Conservation (phyloP, 2,113 vertebrate genomes). For the Archilochus colubris region DNA sequence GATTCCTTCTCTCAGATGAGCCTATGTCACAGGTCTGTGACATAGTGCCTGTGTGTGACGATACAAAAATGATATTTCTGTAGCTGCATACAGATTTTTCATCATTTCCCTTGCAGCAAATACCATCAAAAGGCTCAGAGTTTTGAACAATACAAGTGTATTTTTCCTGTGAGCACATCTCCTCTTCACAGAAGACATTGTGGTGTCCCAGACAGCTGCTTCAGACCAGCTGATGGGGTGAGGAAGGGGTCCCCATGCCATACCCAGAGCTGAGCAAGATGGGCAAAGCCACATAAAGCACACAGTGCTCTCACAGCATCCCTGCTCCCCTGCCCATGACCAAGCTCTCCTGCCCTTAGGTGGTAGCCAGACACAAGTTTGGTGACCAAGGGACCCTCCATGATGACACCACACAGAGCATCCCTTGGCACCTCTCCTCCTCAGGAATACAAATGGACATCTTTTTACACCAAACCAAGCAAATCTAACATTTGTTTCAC, state of each 20-base stretch:
- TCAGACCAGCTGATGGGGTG: background rate
- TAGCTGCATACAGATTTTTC: slow-evolving; percentile 28
- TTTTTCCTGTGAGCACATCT: background rate
- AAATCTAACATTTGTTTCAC: slow-evolving; percentile 52
- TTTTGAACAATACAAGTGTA: background rate
- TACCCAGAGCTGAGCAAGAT: rapidly evolving
- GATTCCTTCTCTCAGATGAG: background rate
- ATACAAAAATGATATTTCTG: background rate
- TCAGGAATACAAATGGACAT: background rate
- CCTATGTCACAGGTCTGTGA: background rate
- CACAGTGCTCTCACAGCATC: background rate
- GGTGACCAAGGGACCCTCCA: background rate
- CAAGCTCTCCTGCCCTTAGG: background rate
- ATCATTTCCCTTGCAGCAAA: background rate
- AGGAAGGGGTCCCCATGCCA: background rate
- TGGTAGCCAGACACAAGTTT: background rate
- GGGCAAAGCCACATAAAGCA: background rate
- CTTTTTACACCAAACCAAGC: slow-evolving; percentile 46
- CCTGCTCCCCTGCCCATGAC: background rate
- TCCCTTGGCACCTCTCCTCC: slow-evolving; percentile 22
- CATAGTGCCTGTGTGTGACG: background rate
- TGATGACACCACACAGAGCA: background rate
- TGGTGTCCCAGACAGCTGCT: background rate
- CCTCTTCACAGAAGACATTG: background rate
- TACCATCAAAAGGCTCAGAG: background rate